Evolutionary conservation across 2,113 vertebrate species (phyloP).

Genomic region (Rhabdornis inornatus): DNA sequence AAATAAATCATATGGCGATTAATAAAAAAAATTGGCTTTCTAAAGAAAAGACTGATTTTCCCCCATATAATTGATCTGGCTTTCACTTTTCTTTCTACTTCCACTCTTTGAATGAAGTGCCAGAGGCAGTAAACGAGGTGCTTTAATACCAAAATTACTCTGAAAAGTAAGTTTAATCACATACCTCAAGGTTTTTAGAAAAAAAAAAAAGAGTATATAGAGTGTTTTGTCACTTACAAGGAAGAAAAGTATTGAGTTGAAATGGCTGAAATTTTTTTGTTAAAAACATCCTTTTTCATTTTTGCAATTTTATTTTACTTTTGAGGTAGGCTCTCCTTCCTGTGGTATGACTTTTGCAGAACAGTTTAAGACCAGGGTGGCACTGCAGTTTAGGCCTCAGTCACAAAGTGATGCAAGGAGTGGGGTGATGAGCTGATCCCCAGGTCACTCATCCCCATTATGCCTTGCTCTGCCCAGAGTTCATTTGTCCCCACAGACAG

Average conservation of each 20-base stretch:
- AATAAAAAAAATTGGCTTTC: background rate
- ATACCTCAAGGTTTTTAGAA: background rate
- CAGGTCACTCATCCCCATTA: background rate
- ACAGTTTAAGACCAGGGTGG: background rate
- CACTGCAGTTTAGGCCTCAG: background rate
- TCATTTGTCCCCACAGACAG: background rate
- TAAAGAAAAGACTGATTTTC: background rate
- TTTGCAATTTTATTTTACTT: background rate
- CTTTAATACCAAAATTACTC: conserved; percentile 16
- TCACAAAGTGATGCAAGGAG: background rate
- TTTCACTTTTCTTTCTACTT: background rate
- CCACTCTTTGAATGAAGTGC: background rate
- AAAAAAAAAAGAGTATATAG: background rate
- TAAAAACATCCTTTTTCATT: background rate
- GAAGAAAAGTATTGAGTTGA: background rate
- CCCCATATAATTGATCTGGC: background rate
- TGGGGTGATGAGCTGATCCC: background rate
- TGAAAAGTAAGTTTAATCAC: conserved; percentile 6
- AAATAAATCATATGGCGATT: background rate
- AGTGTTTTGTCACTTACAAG: background rate
- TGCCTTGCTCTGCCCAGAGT: background rate
- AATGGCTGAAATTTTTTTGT: background rate
- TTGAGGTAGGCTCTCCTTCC: background rate
- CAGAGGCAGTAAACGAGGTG: background rate
- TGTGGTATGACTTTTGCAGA: background rate